Evolutionary conservation across 2,797 vertebrate genomes (phyloP), one percentile per base, ranked within the genome.

Genomic region (Novumbra hubbsi): DNA sequence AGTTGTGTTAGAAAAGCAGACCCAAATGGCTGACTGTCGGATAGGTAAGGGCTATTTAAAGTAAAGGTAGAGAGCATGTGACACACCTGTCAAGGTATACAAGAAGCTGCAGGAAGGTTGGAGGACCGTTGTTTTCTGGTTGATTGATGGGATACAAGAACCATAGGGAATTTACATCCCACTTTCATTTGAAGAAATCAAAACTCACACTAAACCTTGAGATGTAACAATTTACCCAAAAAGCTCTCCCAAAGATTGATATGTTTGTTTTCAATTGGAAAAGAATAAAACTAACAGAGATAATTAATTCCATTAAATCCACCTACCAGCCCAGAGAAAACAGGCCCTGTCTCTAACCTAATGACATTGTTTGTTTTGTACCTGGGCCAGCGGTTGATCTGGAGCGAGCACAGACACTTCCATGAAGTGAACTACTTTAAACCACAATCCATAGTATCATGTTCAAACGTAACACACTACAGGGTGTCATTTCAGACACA

Each of bases 401-500:
- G 21, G 11, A 55, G 21, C 12, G 55, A 60, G 24, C 16, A 24
- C 24, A 4, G 55, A 60, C 55, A 24, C 24, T 60, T 24, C 55
- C 11, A 60, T 60, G 19, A 24, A 60, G 9, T 60, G 55, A 11
- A 14, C n/a, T 60, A 60, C 21, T 27, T 27, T 24, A 11, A 24
- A 60, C 55, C 55, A 21, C n/a, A 60, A 24, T 17, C 55, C 3
- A 24, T 4, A n/a, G 55, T 4, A 3, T 60, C 9, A 3, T 60
- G 55, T 9, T 60, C 21, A 60, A 60, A 24, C 4, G 55, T 60
- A 60, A 24, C 11, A 2, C 21, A 60, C 55, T 24, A 11, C 41
- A 60, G 55, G 12, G 73, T 63, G 74, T 62, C 73, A 75, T 71
- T 76, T 65, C 75, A 49, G 66, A 80, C 70, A 78, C 71, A 75